phyloP scores from a whole-genome alignment of 2,888 invertebrate genomes.

The Eristalis pertinax region DNA sequence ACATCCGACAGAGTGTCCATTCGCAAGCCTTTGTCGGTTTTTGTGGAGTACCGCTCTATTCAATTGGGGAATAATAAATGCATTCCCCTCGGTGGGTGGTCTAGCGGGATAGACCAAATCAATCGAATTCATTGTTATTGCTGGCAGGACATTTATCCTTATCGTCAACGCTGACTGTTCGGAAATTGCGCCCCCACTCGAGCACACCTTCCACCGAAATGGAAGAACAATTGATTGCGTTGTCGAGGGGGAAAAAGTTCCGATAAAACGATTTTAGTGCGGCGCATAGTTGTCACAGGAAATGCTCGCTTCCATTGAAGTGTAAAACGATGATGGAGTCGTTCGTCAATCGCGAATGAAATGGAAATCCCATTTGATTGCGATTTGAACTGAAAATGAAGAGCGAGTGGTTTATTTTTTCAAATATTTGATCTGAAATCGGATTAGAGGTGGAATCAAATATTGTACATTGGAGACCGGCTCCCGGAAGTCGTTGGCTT shows the following conservation, averaged over 20 bases:
- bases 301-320: background rate
- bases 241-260: background rate
- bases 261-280: background rate
- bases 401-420: background rate
- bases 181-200: background rate
- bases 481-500: background rate
- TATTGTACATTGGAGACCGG: background rate
- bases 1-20: background rate
- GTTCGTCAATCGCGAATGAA: background rate
- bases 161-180: background rate
- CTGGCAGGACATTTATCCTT: background rate
- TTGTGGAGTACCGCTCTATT: background rate
- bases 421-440: background rate
- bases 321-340: background rate
- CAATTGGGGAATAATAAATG: background rate
- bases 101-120: background rate
- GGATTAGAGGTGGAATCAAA: background rate
- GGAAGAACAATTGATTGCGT: background rate
- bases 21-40: background rate
- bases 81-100: background rate
- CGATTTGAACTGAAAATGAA: background rate
- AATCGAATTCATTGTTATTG: background rate
- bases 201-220: too few relatives aligned
- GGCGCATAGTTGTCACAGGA: background rate
- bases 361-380: background rate